These are phyloP conservation scores for Pediacus dermestoides DNA, from an alignment of 2,888 invertebrate species.

Conservation along the genomic window DNA sequence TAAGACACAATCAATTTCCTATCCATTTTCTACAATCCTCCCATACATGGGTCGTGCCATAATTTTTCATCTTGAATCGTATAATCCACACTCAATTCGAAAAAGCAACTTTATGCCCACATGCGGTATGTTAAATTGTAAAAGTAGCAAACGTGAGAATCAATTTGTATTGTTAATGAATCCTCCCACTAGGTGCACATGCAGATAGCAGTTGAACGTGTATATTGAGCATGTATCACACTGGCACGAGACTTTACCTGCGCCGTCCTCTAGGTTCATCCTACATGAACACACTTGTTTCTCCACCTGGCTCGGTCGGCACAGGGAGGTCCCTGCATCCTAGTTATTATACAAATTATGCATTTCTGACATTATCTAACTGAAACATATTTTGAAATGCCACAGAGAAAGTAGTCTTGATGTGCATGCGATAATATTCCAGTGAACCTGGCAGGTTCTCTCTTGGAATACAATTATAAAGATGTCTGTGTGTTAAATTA, in stretches of 20 bases:
- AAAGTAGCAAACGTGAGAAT: constrained; percentile 32
- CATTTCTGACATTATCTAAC: too few relatives aligned
- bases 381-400: constrained; percentile 5
- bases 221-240: constrained; percentile 22
- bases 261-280: constrained; percentile 16
- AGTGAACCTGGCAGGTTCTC: too few relatives aligned
- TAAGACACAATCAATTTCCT: too few relatives aligned
- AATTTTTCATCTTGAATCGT: too few relatives aligned
- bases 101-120: too few relatives aligned
- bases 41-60: too few relatives aligned
- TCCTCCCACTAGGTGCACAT: constrained; percentile 28
- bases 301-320: constrained; percentile 17
- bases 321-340: constrained; percentile 12
- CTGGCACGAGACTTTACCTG: constrained; percentile 22
- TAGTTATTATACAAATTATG: constrained; percentile 3
- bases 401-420: not conserved
- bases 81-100: too few relatives aligned
- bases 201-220: constrained; percentile 23
- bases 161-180: constrained; percentile 34
- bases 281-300: constrained; percentile 14
- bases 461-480: too few relatives aligned
- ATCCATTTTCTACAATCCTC: too few relatives aligned
- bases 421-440: too few relatives aligned
- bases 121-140: too few relatives aligned
- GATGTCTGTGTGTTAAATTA: too few relatives aligned